Conservation (phyloP, 2,797 vertebrate species). For the Naso thynnoides region DNA sequence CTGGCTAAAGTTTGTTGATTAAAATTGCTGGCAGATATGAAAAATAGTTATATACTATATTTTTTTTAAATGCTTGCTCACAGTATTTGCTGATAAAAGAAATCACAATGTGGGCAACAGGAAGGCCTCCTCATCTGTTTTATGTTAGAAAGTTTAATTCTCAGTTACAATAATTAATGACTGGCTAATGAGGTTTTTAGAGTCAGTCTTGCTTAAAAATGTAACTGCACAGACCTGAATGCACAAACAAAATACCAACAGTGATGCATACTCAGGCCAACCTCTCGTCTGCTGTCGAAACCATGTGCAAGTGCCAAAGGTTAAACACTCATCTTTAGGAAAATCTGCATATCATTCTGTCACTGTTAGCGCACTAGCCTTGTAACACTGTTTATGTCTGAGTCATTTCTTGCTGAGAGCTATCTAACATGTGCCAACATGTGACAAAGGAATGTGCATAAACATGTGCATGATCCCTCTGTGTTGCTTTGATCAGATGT, state of each 20-base stretch:
- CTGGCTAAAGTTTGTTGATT: conserved; percentile 18
- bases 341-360: conserved; percentile 46
- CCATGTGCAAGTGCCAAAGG: conserved; percentile 73
- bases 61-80: conserved; percentile 31
- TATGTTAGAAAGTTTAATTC: conserved; percentile 20
- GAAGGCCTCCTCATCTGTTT: conserved; percentile 19
- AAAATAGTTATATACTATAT: conserved; percentile 6
- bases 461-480: conserved; percentile 74
- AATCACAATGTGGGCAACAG: conserved; percentile 30
- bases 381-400: conserved; percentile 58
- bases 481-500: conserved; percentile 75
- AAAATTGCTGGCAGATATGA: conserved; percentile 3
- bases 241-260: conserved; percentile 21
- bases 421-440: conserved; percentile 64
- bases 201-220: conserved; percentile 29
- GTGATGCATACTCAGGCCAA: conserved; percentile 12
- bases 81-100: conserved; percentile 32
- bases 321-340: conserved; percentile 41
- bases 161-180: not conserved
- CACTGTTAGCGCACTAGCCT: conserved; percentile 58
- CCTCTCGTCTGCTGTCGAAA: conserved; percentile 40
- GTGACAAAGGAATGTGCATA: conserved; percentile 64
- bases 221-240: conserved; percentile 28
- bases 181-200: conserved; percentile 11
- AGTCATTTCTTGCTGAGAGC: conserved; percentile 62